These are phyloP conservation scores for Helicorthomorpha holstii DNA, from an alignment of 1,140 invertebrate genomes.

Conservation along the genomic window DNA sequence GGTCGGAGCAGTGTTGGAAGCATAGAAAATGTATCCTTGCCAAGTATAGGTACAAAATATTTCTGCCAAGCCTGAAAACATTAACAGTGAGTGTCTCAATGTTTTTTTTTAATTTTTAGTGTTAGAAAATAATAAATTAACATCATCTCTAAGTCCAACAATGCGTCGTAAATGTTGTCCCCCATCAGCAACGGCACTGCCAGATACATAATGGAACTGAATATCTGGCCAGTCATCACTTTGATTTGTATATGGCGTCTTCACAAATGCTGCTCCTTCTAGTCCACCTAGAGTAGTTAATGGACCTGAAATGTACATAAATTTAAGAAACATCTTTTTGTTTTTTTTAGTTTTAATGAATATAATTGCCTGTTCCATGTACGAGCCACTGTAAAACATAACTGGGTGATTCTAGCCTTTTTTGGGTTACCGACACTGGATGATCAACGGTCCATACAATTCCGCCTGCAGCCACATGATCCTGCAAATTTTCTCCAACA, in stretches of 20 bases:
- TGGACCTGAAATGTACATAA: constrained; percentile 35
- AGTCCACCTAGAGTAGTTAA: constrained; percentile 62
- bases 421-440: constrained; percentile 58
- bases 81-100: too few species aligned
- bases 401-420: constrained; percentile 52
- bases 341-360: background rate
- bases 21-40: constrained; percentile 39
- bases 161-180: constrained; percentile 21
- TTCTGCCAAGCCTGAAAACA: constrained; percentile 15
- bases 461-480: constrained; percentile 70
- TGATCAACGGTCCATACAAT: constrained; percentile 64
- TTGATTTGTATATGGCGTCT: constrained; percentile 66
- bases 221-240: constrained; percentile 77
- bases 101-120: too few species aligned
- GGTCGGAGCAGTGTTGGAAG: constrained; percentile 52
- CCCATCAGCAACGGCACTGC: constrained; percentile 58
- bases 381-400: constrained; percentile 56
- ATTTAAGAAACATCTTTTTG: background rate
- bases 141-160: background rate
- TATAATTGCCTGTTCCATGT: constrained; percentile 27
- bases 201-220: constrained; percentile 71
- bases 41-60: constrained; percentile 14
- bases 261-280: constrained; percentile 66
- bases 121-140: background rate
- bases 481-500: constrained; percentile 41